phyloP scores from a whole-genome alignment of 2,888 invertebrate species.

The Uropetala carovei region DNA sequence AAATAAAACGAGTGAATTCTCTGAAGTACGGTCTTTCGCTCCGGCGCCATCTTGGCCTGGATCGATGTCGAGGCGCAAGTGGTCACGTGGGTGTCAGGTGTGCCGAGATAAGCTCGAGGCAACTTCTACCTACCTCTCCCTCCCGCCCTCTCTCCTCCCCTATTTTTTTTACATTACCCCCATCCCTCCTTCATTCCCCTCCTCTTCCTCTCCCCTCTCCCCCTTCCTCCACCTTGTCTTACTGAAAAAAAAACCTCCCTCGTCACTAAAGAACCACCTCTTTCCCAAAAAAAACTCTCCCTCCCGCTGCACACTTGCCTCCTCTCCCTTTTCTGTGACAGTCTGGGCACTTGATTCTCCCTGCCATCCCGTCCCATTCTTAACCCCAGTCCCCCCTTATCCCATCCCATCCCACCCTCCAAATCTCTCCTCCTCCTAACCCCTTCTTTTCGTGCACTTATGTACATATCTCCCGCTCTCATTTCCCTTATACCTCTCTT shows the following conservation, averaged over 20 bases:
- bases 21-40: conserved; percentile 24
- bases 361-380: neutral
- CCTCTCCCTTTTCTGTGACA: no score
- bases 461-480: neutral
- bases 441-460: neutral
- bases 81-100: conserved; percentile 35
- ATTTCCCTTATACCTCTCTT: no score
- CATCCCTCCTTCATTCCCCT: no score
- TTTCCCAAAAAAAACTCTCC: no score
- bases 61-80: conserved; percentile 24
- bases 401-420: neutral
- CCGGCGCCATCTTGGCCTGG: conserved; percentile 24
- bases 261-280: no score
- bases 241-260: no score
- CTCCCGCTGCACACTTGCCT: no score
- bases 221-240: no score
- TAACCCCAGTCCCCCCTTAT: neutral
- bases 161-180: neutral
- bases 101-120: conserved; percentile 23
- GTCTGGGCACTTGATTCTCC: conserved; percentile 3
- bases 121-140: neutral
- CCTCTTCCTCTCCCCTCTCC: neutral
- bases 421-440: neutral
- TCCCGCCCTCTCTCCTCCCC: neutral
- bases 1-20: conserved; percentile 13